Evolutionary conservation across 2,113 vertebrate species (phyloP).

Genomic region (Cyrtonyx montezumae): DNA sequence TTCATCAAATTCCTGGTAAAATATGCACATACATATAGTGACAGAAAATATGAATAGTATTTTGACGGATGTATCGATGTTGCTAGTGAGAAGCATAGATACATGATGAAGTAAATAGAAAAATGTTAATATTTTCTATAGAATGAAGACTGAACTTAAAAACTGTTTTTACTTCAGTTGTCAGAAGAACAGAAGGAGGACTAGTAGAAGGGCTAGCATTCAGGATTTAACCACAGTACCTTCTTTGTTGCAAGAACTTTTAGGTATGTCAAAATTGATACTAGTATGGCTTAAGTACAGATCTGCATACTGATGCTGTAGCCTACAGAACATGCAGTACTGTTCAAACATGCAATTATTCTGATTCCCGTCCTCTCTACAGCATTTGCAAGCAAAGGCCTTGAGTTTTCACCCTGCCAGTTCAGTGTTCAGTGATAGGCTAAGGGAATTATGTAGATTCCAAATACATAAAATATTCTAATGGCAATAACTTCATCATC

Average conservation of each 20-base stretch:
- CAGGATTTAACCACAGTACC: background rate
- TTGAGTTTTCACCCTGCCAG: fast-evolving
- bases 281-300: background rate
- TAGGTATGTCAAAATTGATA: background rate
- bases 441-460: background rate
- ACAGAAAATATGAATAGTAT: background rate
- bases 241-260: background rate
- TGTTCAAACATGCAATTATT: background rate
- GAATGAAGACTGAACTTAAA: background rate
- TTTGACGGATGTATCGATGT: background rate
- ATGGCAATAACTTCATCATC: background rate
- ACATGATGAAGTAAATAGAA: background rate
- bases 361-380: background rate
- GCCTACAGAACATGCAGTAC: background rate
- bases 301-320: background rate
- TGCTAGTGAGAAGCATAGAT: background rate
- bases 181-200: background rate
- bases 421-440: background rate
- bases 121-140: background rate
- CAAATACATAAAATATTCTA: background rate
- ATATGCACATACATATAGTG: background rate
- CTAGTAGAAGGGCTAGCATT: background rate
- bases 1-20: constrained; percentile 26
- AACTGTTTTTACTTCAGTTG: background rate
- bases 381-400: background rate